These are phyloP conservation scores for Leucophenga maculata DNA, from an alignment of 2,888 invertebrate species.

Conservation along the genomic window DNA sequence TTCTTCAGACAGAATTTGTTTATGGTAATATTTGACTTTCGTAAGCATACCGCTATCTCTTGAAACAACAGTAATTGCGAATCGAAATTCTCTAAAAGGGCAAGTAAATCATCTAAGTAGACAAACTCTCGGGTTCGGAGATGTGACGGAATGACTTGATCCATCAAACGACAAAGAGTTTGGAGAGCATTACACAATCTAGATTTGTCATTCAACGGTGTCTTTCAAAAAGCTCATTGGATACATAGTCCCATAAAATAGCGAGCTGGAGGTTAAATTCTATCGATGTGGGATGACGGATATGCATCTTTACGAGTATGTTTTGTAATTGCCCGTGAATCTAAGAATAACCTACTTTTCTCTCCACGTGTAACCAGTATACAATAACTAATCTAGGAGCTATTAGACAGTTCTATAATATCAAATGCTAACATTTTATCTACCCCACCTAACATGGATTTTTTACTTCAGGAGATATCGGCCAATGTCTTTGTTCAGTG, in stretches of 20 bases:
- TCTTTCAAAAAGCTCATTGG: conserved; percentile 28
- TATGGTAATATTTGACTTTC: conserved; percentile 22
- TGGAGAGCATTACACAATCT: conserved; percentile 29
- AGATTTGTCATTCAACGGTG: conserved; percentile 13
- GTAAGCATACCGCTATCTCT: conserved; percentile 8
- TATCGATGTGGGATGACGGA: conserved; percentile 8
- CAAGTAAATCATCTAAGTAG: conserved; percentile 26
- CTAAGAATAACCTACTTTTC: conserved; percentile 45
- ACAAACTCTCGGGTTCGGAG: conserved; percentile 21
- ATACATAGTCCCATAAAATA: conserved; percentile 44
- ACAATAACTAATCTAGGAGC: conserved; percentile 51
- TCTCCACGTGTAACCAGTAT: too few species aligned
- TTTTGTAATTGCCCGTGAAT: conserved; percentile 50
- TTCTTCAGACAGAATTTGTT: conserved; percentile 29
- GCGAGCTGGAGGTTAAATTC: conserved; percentile 39
- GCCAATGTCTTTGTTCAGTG: neutral
- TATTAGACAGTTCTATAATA: conserved; percentile 53
- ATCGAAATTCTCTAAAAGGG: conserved; percentile 13
- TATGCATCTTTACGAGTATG: conserved; percentile 47
- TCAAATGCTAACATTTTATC: neutral
- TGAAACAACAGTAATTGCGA: conserved; percentile 2
- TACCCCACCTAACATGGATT: neutral
- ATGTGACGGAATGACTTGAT: conserved; percentile 18
- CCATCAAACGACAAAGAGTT: conserved; percentile 31
- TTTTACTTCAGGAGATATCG: neutral